phyloP scores from a whole-genome alignment of 2,113 vertebrate genomes.

The Ceuthmochares aereus region DNA sequence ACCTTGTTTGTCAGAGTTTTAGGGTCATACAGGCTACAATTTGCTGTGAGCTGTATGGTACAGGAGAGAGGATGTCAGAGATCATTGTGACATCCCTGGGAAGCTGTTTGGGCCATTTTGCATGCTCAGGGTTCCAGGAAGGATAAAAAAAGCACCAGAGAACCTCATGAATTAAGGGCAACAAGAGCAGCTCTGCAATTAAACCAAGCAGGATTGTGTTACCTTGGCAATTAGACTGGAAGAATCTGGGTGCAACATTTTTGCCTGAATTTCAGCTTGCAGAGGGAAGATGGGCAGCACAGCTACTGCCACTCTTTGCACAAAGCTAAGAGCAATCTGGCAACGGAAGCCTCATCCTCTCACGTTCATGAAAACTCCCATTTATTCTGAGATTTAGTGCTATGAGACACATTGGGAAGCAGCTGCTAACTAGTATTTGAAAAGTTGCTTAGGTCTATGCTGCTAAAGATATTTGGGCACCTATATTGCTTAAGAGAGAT shows the following conservation, averaged over 20 bases:
- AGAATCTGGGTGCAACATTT: background rate
- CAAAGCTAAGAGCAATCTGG: conserved; percentile 19
- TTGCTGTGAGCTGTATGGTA: background rate
- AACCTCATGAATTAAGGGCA: background rate
- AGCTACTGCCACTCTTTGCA: background rate
- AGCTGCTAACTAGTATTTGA: conserved; percentile 41
- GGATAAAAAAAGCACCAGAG: background rate
- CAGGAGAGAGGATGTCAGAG: background rate
- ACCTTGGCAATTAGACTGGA: background rate
- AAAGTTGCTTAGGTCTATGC: conserved; percentile 57
- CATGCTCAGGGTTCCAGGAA: background rate
- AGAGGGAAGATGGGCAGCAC: background rate
- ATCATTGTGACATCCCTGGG: accelerated
- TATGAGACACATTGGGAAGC: conserved; percentile 35
- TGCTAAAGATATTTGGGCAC: conserved; percentile 55
- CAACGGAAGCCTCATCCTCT: conserved; percentile 18
- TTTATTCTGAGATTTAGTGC: conserved; percentile 60
- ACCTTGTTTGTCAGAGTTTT: background rate
- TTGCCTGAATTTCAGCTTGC: background rate
- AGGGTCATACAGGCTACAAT: background rate
- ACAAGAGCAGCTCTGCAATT: background rate
- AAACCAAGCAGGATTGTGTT: background rate
- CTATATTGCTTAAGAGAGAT: conserved; percentile 47
- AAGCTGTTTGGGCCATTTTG: background rate
- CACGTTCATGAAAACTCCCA: conserved; percentile 31